A percentile compares a stretch with the other conserved stretches of the same genome.
phyloP scores from a whole-genome alignment of 2,797 vertebrate species.

The Craterocephalus amniculus region DNA sequence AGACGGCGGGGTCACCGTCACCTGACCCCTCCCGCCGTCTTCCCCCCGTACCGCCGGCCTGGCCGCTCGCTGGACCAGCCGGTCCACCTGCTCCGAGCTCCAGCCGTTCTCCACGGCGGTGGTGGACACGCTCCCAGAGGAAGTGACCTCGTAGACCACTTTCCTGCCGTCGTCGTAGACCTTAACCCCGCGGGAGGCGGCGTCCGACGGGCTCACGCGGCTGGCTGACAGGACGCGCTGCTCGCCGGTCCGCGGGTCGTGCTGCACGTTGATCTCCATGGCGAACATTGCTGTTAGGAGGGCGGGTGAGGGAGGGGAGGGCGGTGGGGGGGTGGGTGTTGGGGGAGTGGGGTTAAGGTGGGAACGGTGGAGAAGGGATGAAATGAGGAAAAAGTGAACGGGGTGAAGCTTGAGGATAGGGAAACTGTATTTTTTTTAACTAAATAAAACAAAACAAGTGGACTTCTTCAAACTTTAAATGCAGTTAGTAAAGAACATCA shows the following conservation, averaged over 20 bases:
- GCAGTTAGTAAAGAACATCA: constrained; percentile 41
- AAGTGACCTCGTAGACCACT: constrained; percentile 93
- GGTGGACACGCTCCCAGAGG: constrained; percentile 87
- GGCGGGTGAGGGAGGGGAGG: constrained; percentile 57
- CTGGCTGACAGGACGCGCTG: constrained; percentile 93
- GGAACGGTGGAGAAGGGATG: constrained; percentile 34
- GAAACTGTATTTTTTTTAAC: constrained; percentile 47
- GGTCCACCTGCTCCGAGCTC: constrained; percentile 91
- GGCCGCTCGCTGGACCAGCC: constrained; percentile 90
- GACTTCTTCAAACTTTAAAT: constrained; percentile 8
- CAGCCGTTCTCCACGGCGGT: constrained; percentile 91
- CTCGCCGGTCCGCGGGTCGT: constrained; percentile 93
- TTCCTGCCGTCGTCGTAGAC: constrained; percentile 95
- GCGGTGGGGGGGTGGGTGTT: constrained; percentile 9
- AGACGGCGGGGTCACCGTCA: constrained; percentile 77
- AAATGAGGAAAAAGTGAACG: constrained; percentile 54
- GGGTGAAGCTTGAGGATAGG: constrained; percentile 57
- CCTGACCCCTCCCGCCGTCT: constrained; percentile 72
- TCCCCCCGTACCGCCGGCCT: constrained; percentile 80
- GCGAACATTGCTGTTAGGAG: constrained; percentile 91
- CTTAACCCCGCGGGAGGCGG: constrained; percentile 91
- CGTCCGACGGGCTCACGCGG: constrained; percentile 88
- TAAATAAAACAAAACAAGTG: constrained; percentile 17
- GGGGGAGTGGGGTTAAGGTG: constrained; percentile 31
- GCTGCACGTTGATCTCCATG: constrained; percentile 99